Evolutionary conservation across 1,140 invertebrate species (phyloP), one percentile per base, ranked within the genome.

Genomic region (Mycetomoellerius zeteki): DNA sequence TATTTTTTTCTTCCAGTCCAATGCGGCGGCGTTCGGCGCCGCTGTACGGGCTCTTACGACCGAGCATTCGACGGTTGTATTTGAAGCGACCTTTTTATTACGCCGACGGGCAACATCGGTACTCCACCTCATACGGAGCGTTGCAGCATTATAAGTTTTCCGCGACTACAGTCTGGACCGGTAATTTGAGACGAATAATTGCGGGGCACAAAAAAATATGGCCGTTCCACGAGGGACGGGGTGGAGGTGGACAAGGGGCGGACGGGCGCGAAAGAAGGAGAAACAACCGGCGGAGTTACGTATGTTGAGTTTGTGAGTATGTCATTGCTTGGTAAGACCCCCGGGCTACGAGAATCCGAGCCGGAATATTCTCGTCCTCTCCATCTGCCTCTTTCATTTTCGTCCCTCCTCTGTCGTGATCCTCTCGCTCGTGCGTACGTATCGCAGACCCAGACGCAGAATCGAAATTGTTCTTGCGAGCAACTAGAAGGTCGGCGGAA

Each of bases 151-250:
- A 89, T 82, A 91, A 90, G 93, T 94, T 94, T 92, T 94, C 92
- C 91, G 87, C 91, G 90, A 85, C 65, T 86, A 89, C 86, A 90
- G 76, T 76, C 81, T 86, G 78, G 86, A 89, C 86, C 89, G 77
- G 93, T 93, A 94, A 94, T 94, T 94, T 92, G 87, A 92, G 91
- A 92, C 89, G 91, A 93, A 94, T 94, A 94, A 94, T 94, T 93
- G 93, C 90, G 91, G 91, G 88, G 88, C 89, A 81, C 90, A 93
- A 94, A 94, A 90, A 94, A 94, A 93, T 93, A 93, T 88, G 90
- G 86, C 82, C 90, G 85, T 92, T 91, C 91, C 91, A 91, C 90
- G 88, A 88, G 89, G 84, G 90, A 72, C 19, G n/a, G 52, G 47
- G 50, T 16, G 19, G 54, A 27, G 65, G 65, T 52, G 52, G 67